These are phyloP conservation scores for Sinohyriopsis cumingii DNA, from an alignment of 2,888 invertebrate species.

Conservation along the genomic window DNA sequence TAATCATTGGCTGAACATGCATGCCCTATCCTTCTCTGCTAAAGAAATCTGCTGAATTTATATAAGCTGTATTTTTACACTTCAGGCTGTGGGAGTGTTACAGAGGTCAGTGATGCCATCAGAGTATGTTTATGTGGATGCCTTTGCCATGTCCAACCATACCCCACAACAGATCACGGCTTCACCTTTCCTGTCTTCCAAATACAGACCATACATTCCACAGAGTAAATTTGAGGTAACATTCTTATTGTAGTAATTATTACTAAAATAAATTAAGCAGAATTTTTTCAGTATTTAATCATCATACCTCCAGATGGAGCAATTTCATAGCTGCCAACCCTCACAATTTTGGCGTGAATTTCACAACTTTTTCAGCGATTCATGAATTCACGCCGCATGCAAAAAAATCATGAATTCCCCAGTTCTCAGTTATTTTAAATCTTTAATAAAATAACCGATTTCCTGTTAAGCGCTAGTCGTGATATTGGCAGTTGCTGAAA, in stretches of 20 bases:
- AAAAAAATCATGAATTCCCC: too few relatives aligned
- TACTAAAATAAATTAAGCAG: too few relatives aligned
- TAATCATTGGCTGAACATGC: neutral
- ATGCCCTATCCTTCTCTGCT: neutral
- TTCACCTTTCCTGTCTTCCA: constrained; percentile 37
- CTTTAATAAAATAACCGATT: too few relatives aligned
- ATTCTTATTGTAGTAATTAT: neutral
- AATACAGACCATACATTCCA: constrained; percentile 44
- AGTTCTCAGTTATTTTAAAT: too few relatives aligned
- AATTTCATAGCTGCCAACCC: too few relatives aligned
- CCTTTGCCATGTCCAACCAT: constrained; percentile 8
- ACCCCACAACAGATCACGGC: constrained; percentile 15
- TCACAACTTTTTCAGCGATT: too few relatives aligned
- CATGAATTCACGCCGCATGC: too few relatives aligned
- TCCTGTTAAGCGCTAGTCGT: too few relatives aligned
- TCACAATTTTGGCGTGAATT: too few relatives aligned
- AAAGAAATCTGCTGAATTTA: neutral
- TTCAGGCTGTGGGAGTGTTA: constrained; percentile 43
- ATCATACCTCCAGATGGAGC: too few relatives aligned
- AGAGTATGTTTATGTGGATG: constrained; percentile 42
- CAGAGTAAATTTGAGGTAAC: constrained; percentile 47
- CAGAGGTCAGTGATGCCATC: constrained; percentile 32
- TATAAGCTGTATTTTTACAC: neutral
- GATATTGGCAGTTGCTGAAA: too few relatives aligned
- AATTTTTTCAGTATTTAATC: too few relatives aligned